phyloP scores from a whole-genome alignment of 2,113 vertebrate genomes.

The Zapornia atra region DNA sequence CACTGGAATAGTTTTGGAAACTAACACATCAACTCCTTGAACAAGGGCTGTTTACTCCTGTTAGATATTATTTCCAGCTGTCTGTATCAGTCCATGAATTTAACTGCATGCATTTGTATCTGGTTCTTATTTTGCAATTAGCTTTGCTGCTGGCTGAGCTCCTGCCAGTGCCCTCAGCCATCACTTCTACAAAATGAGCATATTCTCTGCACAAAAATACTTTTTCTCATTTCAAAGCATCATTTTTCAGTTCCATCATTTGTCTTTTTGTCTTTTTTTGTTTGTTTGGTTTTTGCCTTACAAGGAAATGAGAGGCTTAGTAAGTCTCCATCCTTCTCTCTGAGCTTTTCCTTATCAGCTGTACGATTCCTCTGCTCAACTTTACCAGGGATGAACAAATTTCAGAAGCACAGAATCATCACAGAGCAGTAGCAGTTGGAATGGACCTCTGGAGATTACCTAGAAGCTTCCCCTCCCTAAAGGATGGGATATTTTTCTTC shows the following conservation, averaged over 20 bases:
- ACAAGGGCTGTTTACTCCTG: not conserved
- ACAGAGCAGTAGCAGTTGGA: too few relatives aligned
- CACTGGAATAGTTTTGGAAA: not conserved
- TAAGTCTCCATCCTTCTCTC: not conserved
- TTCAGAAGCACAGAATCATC: not conserved
- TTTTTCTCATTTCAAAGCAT: constrained; percentile 4
- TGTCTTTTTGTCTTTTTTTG: not conserved
- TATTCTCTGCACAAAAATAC: not conserved
- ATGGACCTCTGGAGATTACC: too few relatives aligned
- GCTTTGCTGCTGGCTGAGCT: not conserved
- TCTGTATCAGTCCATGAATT: not conserved
- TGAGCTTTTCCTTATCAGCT: not conserved
- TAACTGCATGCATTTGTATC: constrained; percentile 6
- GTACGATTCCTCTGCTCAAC: not conserved
- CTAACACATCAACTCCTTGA: not conserved
- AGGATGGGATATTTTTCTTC: not conserved
- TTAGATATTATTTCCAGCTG: constrained; percentile 19
- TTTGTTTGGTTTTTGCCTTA: not conserved
- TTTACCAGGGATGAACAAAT: not conserved
- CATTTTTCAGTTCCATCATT: not conserved
- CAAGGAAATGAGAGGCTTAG: not conserved
- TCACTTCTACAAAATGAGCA: not conserved
- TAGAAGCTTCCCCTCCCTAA: not conserved
- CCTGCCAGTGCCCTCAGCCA: constrained; percentile 17
- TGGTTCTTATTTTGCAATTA: constrained; percentile 32